These are phyloP conservation scores for Cosmia trapezina DNA, from an alignment of 2,888 invertebrate species.

Conservation along the genomic window DNA sequence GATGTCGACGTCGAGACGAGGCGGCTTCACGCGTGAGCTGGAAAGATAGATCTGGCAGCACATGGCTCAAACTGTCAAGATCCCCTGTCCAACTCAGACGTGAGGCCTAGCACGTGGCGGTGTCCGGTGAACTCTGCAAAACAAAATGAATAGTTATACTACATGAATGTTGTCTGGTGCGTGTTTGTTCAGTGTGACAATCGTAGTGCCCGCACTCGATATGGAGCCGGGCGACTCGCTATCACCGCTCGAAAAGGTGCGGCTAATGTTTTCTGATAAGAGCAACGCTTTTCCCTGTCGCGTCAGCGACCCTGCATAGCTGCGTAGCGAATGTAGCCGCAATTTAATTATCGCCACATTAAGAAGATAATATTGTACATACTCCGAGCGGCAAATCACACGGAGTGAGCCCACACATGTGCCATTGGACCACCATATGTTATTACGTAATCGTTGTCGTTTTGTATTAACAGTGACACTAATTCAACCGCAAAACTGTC, in stretches of 20 bases:
- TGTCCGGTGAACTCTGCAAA: slow-evolving; percentile 72
- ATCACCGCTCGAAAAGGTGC: slow-evolving; percentile 88
- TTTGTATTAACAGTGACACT: slow-evolving; percentile 75
- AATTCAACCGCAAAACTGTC: slow-evolving; percentile 65
- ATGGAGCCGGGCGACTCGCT: slow-evolving; percentile 81
- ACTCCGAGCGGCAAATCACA: slow-evolving; percentile 69
- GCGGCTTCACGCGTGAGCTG: slow-evolving; percentile 89
- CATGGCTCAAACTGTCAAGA: slow-evolving; percentile 87
- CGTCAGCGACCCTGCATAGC: slow-evolving; percentile 82
- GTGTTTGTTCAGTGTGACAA: slow-evolving; percentile 82
- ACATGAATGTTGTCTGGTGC: slow-evolving; percentile 68
- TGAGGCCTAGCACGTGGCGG: slow-evolving; percentile 74
- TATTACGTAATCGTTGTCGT: slow-evolving; percentile 82
- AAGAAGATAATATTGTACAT: slow-evolving; percentile 74
- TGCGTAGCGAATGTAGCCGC: slow-evolving; percentile 77
- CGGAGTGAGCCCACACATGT: slow-evolving; percentile 80
- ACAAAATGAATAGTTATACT: slow-evolving; percentile 70
- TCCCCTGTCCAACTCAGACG: slow-evolving; percentile 91
- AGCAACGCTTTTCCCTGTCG: slow-evolving; percentile 86
- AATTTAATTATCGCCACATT: slow-evolving; percentile 70
- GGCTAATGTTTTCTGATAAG: slow-evolving; percentile 88
- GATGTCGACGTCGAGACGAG: slow-evolving; percentile 37
- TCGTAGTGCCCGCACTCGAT: slow-evolving; percentile 79
- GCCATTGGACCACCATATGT: slow-evolving; percentile 83
- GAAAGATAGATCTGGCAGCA: slow-evolving; percentile 91